Base-by-base conservation (phyloP, 2,797 vertebrate species). In the Liparis tanakae region DNA sequence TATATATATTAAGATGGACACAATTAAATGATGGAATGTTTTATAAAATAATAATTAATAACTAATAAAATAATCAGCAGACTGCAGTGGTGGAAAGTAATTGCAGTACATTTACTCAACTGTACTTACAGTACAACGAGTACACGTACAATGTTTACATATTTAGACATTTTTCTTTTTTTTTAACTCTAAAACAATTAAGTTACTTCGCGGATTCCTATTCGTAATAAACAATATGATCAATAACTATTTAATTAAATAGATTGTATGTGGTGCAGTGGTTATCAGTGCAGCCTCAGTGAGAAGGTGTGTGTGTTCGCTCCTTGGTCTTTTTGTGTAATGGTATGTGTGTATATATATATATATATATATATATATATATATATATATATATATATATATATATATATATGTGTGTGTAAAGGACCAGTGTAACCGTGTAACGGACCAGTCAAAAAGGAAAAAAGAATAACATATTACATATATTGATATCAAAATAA, bases 61-160 rank as follows among this genome's bases (percentile, higher is more conserved):
- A 30, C 25, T 30, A 30, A 30, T 30, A 30, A 30, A 2, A 30
- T 30, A 30, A n/a, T 46, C 9, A 61, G 44, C 30, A 58, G 46
- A 67, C 54, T 73, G 75, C 82, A 81, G 58, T 66, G 64, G 50
- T 57, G 6, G 20, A 20, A 63, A 71, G 53, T 58, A 70, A 55
- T 17, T 30, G 8, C 39, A 57, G 56, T 13, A 58, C 4, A 22
- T 51, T 20, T 20, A 22, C n/a, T 51, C 9, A 51, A 30, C 7
- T 14, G 18, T 2, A 33, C 14, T 8, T 10, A 44, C 44, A 17
- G n/a, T 41, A 46, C 9, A 37, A 6, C n/a, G 25, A 41, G 39
- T 8, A 14, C 12, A 25, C 30, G 43, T 1, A 12, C 20, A 44
- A 0, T 54, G n/a, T 48, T 60, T 34, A 6, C 14, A 25, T 4